phyloP scores from a whole-genome alignment of 2,888 invertebrate genomes.

The Philhelius pedissequus region DNA sequence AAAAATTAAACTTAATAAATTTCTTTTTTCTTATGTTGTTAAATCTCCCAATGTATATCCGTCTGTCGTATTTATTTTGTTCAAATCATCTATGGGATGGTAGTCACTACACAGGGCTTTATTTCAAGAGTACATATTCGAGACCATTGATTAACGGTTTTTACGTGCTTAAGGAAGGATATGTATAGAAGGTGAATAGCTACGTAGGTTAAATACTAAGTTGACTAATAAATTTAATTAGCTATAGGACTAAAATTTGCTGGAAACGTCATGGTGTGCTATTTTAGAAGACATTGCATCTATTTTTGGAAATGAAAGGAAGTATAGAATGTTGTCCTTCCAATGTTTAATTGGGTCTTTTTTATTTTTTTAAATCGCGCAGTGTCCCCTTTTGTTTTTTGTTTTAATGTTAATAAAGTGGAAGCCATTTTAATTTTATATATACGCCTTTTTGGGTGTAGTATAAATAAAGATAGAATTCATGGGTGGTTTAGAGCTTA shows the following conservation, averaged over 20 bases:
- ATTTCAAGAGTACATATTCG: not conserved
- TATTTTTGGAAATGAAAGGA: not conserved
- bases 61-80: not conserved
- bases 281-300: not conserved
- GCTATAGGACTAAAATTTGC: slow-evolving; percentile 28
- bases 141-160: not conserved
- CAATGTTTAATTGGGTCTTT: not conserved
- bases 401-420: not conserved
- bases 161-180: not conserved
- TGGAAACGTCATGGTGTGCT: not conserved
- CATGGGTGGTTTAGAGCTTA: not conserved
- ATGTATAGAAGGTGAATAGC: not conserved
- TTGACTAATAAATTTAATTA: not conserved
- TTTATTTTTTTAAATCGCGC: not conserved
- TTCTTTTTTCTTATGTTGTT: not conserved
- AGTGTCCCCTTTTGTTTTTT: not conserved
- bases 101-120: not conserved
- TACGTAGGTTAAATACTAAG: not conserved
- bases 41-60: not conserved
- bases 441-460: not conserved
- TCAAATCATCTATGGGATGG: not conserved
- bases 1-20: too few relatives aligned
- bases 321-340: not conserved
- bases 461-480: not conserved
- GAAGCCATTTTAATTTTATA: not conserved